Evolutionary conservation across 2,797 vertebrate genomes (phyloP).

Genomic region (Anguilla marmorata): DNA sequence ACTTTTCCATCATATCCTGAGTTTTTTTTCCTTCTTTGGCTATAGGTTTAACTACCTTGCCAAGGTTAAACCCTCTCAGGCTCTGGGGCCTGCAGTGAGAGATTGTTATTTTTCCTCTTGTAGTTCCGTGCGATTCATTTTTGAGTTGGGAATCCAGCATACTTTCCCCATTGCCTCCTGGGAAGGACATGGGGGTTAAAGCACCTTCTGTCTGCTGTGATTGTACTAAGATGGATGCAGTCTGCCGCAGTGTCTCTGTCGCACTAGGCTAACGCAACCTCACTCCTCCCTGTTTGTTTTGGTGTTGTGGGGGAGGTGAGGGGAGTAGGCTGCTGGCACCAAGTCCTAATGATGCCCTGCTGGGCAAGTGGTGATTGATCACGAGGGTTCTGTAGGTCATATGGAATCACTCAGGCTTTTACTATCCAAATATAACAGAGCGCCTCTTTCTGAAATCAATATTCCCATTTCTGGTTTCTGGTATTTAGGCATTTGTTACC

Average conservation of each 20-base stretch:
- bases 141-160: too few relatives aligned
- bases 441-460: conserved; percentile 1
- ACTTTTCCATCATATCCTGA: conserved; percentile 23
- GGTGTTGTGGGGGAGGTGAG: not conserved
- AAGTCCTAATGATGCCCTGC: conserved; percentile 19
- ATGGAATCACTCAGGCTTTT: conserved; percentile 35
- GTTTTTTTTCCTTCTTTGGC: conserved; percentile 28
- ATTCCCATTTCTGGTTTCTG: not conserved
- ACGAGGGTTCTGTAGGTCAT: not conserved
- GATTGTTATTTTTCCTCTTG: conserved; percentile 27
- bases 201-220: conserved; percentile 18
- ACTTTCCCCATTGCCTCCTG: conserved; percentile 40
- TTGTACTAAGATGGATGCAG: not conserved
- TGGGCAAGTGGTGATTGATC: not conserved
- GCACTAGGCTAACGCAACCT: not conserved
- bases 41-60: conserved; percentile 34
- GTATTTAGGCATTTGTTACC: not conserved
- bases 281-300: conserved; percentile 4
- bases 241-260: not conserved
- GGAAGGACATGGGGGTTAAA: conserved; percentile 49
- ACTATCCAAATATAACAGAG: conserved; percentile 27
- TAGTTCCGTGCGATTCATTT: not conserved
- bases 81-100: conserved; percentile 20
- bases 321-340: not conserved
- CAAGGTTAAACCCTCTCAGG: conserved; percentile 25